Evolutionary conservation across 2,113 vertebrate genomes (phyloP), one percentile per base, ranked within the genome.

Genomic region (Anseranas semipalmata): DNA sequence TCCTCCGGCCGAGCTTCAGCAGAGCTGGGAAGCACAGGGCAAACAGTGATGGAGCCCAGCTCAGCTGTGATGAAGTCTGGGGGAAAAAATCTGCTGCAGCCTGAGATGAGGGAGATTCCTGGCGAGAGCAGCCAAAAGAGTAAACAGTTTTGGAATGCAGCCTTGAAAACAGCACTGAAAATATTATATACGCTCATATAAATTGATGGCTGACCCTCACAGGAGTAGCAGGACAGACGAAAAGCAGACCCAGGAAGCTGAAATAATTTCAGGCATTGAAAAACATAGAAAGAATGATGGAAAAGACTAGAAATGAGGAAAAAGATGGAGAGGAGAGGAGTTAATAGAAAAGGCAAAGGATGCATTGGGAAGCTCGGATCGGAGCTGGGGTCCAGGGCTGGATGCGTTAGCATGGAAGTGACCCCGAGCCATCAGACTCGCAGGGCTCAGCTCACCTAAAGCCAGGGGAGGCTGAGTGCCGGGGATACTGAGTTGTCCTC

Each of bases 61-160:
- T 71, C 63, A 55, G 43, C 24, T 66, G 27, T 3, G 2, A 16
- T 53, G 48, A 72, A 37, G 16, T 41, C 58, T 35, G 46, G 60
- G 22, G 27, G 14, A 10, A 15, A 58, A 62, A 68, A 82, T 3
- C 50, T 62, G 19, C 85, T 78, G 72, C 45, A 83, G 43, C 39
- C 27, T 0, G 2, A 76, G 46, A 24, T 35, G 46, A 60, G n/a
- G 77, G 48, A 73, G 67, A 59, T 77, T 50, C 74, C 80, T 66
- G 35, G 30, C 37, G 7, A 85, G 66, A 87, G 52, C 25, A 92
- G 73, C 73, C 77, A 80, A 48, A 74, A 41, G 76, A 84, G 16
- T 58, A 70, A 85, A 48, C 7, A 30, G 45, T 14, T 95, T 32
- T 58, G 77, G 89, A 93, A 80, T 74, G 55, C 19, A 73, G 63